Base-by-base conservation (phyloP, 2,113 vertebrate genomes). In the Myocastor coypus region DNA sequence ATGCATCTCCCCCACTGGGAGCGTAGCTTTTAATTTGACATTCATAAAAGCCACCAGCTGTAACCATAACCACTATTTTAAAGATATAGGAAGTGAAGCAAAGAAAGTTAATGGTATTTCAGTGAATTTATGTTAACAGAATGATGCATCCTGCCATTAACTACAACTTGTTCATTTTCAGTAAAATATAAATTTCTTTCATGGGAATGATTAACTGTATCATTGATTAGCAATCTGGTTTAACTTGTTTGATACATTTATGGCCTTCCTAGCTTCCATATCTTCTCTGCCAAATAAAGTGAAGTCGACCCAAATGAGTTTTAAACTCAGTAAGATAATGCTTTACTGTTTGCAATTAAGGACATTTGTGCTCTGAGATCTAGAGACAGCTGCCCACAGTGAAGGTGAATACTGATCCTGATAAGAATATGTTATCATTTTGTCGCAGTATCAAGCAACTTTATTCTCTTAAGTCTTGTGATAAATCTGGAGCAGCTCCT, bases 1-100 rank as follows among this genome's bases (percentile, higher is more conserved):
- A 87, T 96, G 71, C 55, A 16, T 78, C n/a, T 95, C 68, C 97
- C 87, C 94, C 88, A 88, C 64, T 26, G 42, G 89, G 78, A 97
- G 50, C 59, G 94, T 97, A 93, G 96, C 82, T 97, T 97, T 96
- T 96, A 95, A 97, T 97, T 95, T 96, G 90, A 83, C n/a, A 96
- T 80, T 92, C 94, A 86, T 96, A 94, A 96, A 97, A 97, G 73
- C 88, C 95, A 92, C 96, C 82, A 92, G 73, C 69, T 88, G 83
- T 96, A 95, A 89, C 86, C 71, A 93, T 94, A 88, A 88, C 90
- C 9, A 92, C 71, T 83, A 92, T 89, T 96, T 98, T 93, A 96
- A 94, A 97, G 81, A 92, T 55, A 83, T 57, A 96, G 84, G 94
- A 98, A 97, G 78, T 91, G 71, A 97, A 88, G 92, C 89, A 91